Base-by-base conservation (phyloP, 2,888 invertebrate genomes). In the Bhutanitis thaidina region DNA sequence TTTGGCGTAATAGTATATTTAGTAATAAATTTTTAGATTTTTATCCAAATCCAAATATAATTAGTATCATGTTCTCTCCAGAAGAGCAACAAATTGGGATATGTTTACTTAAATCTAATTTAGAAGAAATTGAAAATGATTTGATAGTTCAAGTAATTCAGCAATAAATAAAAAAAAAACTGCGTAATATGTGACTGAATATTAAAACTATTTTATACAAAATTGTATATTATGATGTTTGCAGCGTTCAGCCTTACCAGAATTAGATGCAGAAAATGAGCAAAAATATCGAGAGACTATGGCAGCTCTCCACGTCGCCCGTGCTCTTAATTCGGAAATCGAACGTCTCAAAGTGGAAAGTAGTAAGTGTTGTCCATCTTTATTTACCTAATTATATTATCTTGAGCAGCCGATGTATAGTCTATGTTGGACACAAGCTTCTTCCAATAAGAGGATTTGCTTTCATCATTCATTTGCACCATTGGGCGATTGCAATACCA, bases 31-130 rank as follows among this genome's bases (percentile, higher is more conserved):
- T 12, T 30, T n/a, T n/a, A n/a, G 12, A 4, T 32, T 34, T 30
- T 30, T 30, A 30, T 10, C 20, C 9, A 4, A 34, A 34, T 20
- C 5, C 5, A 30, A n/a, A 30, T 30, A n/a, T 10, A n/a, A 25
- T 3, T 25, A 27, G 0, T 10, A 13, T 7, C 57, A 87, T 87
- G 87, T 76, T 73, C 64, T 70, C 74, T 14, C 77, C 78, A 3
- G 76, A 80, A 59, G 66, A 81, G 52, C 84, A 81, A 58, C 84
- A 87, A 70, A 61, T 83, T 44, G 69, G 77, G 69, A 85, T 85
- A 64, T 85, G 77, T 62, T 64, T 84, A 47, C 56, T 85, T 1
- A 84, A 86, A 61, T 74, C 67, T 0, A 76, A 76, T 69, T 77
- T 87, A 43, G 74, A 82, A 60, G 74, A 79, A 62, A 80, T 85